Base-by-base conservation (phyloP, 2,888 invertebrate species). In the Limnephilus auricula region DNA sequence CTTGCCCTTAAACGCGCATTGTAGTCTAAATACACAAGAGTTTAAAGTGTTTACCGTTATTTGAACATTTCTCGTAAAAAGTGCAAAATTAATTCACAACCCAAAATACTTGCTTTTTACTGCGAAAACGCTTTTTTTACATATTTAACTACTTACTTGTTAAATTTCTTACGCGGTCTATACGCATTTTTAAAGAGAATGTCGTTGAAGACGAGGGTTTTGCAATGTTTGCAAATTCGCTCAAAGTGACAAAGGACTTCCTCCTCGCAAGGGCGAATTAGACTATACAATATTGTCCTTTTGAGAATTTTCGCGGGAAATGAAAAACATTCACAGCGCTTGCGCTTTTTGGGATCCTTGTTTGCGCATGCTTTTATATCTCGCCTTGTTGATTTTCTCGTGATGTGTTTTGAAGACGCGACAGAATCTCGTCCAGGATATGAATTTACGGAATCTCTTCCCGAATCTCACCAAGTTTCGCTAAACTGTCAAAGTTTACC, bases 361-460 rank as follows among this genome's bases (percentile, higher is more conserved):
- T 88, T 88, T 37, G 87, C 87, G 87, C 87, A 88, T 25, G 87
- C 65, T 88, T 78, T 88, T 34, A 12, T 88, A 5, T 79, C 34
- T 78, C 37, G 87, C 78, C 78, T 88, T 88, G 65, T 88, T 88
- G 87, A 88, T 88, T 88, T 88, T 78, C 34, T n/a, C 50, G n/a
- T 85, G n/a, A 78, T 88, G 30, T 78, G 34, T 88, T 88, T 78
- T 79, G 78, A 79, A 32, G 87, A 88, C 78, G 40, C 25, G 9
- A 25, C 65, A 25, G 65, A 65, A 65, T 25, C n/a, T 65, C 25
- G n/a, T 9, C 6, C 65, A 65, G 65, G 65, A 65, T 65, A 65
- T 65, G 65, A 65, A 65, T 65, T 65, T n/a, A 65, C 65, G n/a
- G 65, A 65, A 65, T 65, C 65, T 65, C 65, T 65, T 65, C 65